Conservation (phyloP, 35 echinoderm and acorn worm genomes). For the Heliocidaris erythrogramma region DNA sequence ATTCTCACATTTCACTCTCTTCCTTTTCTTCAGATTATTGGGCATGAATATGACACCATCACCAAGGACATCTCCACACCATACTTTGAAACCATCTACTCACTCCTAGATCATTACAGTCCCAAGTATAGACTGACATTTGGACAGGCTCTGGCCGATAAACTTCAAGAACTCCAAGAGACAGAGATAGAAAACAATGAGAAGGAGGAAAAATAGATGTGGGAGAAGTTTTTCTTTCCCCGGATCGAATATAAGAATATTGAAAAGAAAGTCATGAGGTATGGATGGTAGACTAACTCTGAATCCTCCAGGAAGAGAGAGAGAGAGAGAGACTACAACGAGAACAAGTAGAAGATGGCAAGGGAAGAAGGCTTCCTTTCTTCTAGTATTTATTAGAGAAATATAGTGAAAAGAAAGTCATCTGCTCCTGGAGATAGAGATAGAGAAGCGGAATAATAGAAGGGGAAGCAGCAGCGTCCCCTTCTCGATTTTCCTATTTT, state of each 20-base stretch:
- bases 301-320: background rate
- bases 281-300: background rate
- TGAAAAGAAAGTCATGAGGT: background rate
- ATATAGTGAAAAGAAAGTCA: too few species aligned
- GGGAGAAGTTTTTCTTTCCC: background rate
- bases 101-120: constrained; percentile 87
- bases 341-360: too few species aligned
- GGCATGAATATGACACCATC: constrained; percentile 65
- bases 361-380: too few species aligned
- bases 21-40: constrained; percentile 80
- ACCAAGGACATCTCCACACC: constrained; percentile 31
- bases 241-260: background rate
- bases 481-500: too few species aligned
- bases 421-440: background rate
- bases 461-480: too few species aligned
- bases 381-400: too few species aligned
- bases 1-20: background rate
- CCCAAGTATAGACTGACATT: constrained; percentile 88
- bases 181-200: background rate
- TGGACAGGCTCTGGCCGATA: constrained; percentile 80
- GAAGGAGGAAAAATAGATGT: background rate
- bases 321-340: too few species aligned
- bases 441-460: too few species aligned
- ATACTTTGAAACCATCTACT: constrained; percentile 97
- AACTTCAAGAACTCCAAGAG: constrained; percentile 68